Evolutionary conservation across 2,888 invertebrate genomes (phyloP), one percentile per base, ranked within the genome.

Genomic region (Tipula confusa): DNA sequence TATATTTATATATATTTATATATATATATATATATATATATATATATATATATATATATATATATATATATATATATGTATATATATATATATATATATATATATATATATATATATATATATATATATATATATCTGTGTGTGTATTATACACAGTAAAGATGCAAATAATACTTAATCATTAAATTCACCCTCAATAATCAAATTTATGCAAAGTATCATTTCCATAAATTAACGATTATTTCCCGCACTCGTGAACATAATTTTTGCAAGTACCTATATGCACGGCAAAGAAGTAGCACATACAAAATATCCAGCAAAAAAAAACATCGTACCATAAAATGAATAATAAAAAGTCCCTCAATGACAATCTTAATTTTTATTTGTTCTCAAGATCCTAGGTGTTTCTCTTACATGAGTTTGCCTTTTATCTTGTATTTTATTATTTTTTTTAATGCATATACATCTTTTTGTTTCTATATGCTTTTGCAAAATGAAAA

Each of bases 151-250:
- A n/a, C n/a, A n/a, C n/a, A 64, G 15, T 43, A 15, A 43, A 43
- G 43, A n/a, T n/a, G 43, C 13, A 43, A 43, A 43, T 43, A 43
- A 3, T 24, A 48, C 48, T 2, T 24, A 64, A 7, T 24, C 64
- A 64, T 43, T 43, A 43, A 1, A 43, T 43, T 43, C 43, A 15
- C 24, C 6, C 18, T 64, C 15, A 64, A 4, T 64, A 64, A 64
- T 64, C 24, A 64, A 64, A 64, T 64, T 64, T 64, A 64, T 64
- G 64, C 64, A 24, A 24, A 64, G 64, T 64, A 24, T 64, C 64
- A 64, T 64, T 64, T 64, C 24, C 64, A 64, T 64, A 64, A 64
- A 64, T 64, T 64, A 64, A 64, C 64, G 64, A 64, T 64, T 64
- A 64, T 64, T 24, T 64, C 2, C 24, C 24, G 24, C 24, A n/a